phyloP scores from a whole-genome alignment of 2,113 vertebrate genomes.

The Sylvilagus bachmani region DNA sequence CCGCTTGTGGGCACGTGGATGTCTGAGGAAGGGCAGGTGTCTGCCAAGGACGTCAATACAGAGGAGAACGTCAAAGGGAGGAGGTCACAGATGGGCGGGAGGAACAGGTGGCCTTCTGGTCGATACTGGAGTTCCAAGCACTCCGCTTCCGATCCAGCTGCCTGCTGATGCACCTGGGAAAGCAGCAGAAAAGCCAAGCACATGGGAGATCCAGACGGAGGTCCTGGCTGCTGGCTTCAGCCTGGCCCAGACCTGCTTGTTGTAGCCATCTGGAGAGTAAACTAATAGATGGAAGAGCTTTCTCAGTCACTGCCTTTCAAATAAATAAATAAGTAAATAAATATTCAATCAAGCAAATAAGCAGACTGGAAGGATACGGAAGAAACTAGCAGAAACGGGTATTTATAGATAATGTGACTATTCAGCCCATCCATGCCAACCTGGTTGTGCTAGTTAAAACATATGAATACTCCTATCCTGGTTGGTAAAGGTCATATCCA shows the following conservation, averaged over 20 bases:
- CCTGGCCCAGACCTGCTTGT: too few species aligned
- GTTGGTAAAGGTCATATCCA: not conserved
- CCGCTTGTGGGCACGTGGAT: not conserved
- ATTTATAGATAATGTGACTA: not conserved
- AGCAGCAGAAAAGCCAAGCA: too few species aligned
- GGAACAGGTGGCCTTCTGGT: not conserved
- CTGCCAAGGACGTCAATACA: not conserved
- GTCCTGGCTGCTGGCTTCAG: too few species aligned
- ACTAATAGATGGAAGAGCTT: too few species aligned
- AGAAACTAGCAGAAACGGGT: not conserved
- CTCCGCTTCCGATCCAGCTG: too few species aligned
- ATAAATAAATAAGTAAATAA: too few species aligned
- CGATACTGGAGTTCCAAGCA: too few species aligned
- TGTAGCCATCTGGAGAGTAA: too few species aligned
- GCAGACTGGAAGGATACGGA: not conserved
- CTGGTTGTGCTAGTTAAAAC: not conserved
- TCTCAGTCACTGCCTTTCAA: too few species aligned
- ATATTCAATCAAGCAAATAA: too few species aligned
- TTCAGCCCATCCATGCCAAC: not conserved
- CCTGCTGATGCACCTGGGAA: too few species aligned
- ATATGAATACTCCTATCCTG: not conserved
- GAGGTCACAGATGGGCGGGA: not conserved
- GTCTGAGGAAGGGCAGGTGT: not conserved
- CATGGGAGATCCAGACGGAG: too few species aligned
- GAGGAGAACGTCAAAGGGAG: not conserved